A percentile compares a stretch with the other conserved stretches of the same genome.
Evolutionary conservation across 2,888 invertebrate genomes (phyloP).

Genomic region (Drosophila mimica): DNA sequence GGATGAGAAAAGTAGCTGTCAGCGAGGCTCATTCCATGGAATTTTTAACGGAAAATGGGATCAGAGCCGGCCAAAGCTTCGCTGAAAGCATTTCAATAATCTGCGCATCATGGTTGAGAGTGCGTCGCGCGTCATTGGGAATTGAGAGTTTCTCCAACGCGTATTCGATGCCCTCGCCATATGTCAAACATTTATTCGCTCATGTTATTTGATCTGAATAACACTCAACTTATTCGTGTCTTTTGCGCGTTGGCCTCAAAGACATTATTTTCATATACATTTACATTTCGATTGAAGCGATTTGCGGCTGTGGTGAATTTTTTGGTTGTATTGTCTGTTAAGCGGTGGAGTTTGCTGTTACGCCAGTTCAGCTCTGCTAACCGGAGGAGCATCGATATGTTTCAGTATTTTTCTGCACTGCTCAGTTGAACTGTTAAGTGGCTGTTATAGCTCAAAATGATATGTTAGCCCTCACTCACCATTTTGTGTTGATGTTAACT

Average conservation of each 20-base stretch:
- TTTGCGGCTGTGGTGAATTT: background rate
- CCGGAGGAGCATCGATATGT: slow-evolving; percentile 20
- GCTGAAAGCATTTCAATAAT: slow-evolving; percentile 48
- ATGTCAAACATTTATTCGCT: slow-evolving; percentile 15
- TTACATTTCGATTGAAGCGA: background rate
- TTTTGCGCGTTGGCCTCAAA: too few relatives aligned
- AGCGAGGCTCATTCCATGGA: slow-evolving; percentile 42
- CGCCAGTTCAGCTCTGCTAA: background rate
- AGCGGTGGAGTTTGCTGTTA: slow-evolving; percentile 16
- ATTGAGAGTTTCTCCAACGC: slow-evolving; percentile 36
- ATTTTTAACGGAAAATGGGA: slow-evolving; percentile 32
- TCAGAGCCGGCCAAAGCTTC: slow-evolving; percentile 32
- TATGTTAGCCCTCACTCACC: slow-evolving; percentile 22
- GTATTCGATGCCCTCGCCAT: slow-evolving; percentile 39
- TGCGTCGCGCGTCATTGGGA: slow-evolving; percentile 6
- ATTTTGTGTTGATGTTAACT: background rate
- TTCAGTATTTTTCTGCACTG: slow-evolving; percentile 7
- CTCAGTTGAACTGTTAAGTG: slow-evolving; percentile 1
- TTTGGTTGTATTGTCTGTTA: slow-evolving; percentile 1
- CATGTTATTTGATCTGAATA: slow-evolving; percentile 8
- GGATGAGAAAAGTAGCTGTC: slow-evolving; percentile 66
- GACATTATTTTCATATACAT: background rate
- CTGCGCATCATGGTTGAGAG: slow-evolving; percentile 45
- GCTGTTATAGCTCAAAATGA: slow-evolving; percentile 13
- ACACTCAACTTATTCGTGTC: background rate